Conservation (phyloP, 2,797 vertebrate genomes). For the Malacoraja senta region DNA sequence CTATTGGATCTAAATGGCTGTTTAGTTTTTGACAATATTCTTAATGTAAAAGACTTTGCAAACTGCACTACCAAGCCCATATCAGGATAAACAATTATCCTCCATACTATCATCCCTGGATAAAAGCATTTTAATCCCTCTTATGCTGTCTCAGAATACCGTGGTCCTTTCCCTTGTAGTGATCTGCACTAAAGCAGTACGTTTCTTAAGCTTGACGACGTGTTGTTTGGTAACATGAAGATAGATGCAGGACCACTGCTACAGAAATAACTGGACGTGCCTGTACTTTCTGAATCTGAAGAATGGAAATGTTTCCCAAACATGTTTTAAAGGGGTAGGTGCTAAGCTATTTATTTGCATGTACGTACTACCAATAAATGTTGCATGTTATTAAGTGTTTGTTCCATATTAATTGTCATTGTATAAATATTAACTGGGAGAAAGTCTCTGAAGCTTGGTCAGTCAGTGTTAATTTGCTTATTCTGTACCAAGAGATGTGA, state of each 20-base stretch:
- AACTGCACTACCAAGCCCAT: not conserved
- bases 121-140: constrained; percentile 17
- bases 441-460: not conserved
- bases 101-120: not conserved
- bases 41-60: not conserved
- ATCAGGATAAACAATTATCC: not conserved
- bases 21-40: not conserved
- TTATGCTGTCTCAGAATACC: constrained; percentile 18
- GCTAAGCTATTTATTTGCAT: constrained; percentile 37
- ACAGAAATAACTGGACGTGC: constrained; percentile 33
- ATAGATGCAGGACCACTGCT: constrained; percentile 33
- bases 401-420: constrained; percentile 3
- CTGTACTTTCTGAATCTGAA: constrained; percentile 35
- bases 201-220: constrained; percentile 25
- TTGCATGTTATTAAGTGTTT: constrained; percentile 33
- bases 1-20: not conserved
- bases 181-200: constrained; percentile 36
- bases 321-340: constrained; percentile 34
- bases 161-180: constrained; percentile 2
- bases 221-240: constrained; percentile 29
- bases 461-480: constrained; percentile 19
- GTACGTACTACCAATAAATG: constrained; percentile 21
- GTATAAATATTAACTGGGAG: not conserved
- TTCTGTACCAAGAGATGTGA: not conserved
- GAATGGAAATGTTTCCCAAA: constrained; percentile 34